Base-by-base conservation (phyloP, 2,797 vertebrate species). In the Artibeus jamaicensis region DNA sequence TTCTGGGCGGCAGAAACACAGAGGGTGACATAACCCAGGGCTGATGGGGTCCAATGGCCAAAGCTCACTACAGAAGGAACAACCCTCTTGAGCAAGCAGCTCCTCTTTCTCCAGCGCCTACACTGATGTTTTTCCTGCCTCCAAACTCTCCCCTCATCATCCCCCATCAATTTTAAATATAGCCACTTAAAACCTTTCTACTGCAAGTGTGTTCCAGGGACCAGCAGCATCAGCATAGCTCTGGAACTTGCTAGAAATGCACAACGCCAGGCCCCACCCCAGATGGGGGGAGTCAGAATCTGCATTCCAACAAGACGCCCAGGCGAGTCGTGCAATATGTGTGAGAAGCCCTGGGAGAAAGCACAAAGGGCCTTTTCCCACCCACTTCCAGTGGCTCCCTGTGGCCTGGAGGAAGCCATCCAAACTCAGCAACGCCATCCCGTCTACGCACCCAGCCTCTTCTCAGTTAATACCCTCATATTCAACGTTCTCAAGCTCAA, bases 31-130 rank as follows among this genome's bases (percentile, higher is more conserved):
- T 39, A 68, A 42, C 21, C 42, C 32, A 14, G 42, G 21, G 48
- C 5, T 8, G 18, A n/a, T 0, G 5, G 39, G 0, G 22, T 84
- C 76, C 42, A n/a, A 86, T 42, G 37, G 50, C 67, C 57, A 57
- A 91, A 62, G 19, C 24, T 68, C 29, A 57, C 0, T 9, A 14
- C 37, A 83, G 68, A 92, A 92, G 65, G n/a, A 34, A 29, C 22
- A 2, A 34, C 39, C 78, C 62, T 73, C 44, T 76, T 70, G 48
- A 53, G 57, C 5, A 34, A 5, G 34, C 71, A 6, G 8, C 4
- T 18, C 16, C 55, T 3, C 0, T 0, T 2, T 21, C 50, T 48
- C 57, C 14, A 0, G 2, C 7, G 21, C 16, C 39, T 53, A 12
- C 6, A 12, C 24, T 19, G 22, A 21, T 34, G 16, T 8, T 78